Conservation (phyloP, 2,888 invertebrate species). For the Halictus quadricinctus region DNA sequence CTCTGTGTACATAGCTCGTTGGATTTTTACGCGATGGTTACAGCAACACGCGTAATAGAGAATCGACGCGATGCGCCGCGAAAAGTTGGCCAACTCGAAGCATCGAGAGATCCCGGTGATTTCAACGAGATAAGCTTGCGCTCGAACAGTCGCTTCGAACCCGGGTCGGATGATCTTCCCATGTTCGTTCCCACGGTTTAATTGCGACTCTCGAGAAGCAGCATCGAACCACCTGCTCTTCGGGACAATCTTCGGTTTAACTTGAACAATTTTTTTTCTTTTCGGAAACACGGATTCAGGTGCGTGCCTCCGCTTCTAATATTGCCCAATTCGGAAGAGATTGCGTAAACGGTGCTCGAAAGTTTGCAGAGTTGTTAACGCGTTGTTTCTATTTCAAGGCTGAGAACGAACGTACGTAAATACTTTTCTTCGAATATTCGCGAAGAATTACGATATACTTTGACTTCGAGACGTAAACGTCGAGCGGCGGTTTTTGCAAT, state of each 20-base stretch:
- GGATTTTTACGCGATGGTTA: neutral
- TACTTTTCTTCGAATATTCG: neutral
- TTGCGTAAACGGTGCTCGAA: neutral
- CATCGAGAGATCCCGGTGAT: neutral
- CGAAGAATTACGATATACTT: neutral
- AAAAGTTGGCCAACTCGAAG: neutral
- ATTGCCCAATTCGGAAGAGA: neutral
- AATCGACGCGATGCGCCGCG: neutral
- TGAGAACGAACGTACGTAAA: neutral
- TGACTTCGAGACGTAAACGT: too few relatives aligned
- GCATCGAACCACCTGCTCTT: neutral
- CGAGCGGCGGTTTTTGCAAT: too few relatives aligned
- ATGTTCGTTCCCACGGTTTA: slow-evolving; percentile 23
- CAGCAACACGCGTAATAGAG: neutral
- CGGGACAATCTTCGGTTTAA: neutral
- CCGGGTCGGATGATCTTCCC: neutral
- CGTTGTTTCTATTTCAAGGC: slow-evolving; percentile 4
- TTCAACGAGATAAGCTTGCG: neutral
- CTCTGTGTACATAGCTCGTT: neutral
- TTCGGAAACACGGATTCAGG: too few relatives aligned
- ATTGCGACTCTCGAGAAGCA: slow-evolving; percentile 3
- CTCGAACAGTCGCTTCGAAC: neutral
- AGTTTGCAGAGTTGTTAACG: neutral
- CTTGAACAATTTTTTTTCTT: too few relatives aligned
- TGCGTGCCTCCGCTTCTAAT: neutral